Base-by-base conservation (phyloP, 1,140 invertebrate genomes). In the Cyphomyrmex costatus region DNA sequence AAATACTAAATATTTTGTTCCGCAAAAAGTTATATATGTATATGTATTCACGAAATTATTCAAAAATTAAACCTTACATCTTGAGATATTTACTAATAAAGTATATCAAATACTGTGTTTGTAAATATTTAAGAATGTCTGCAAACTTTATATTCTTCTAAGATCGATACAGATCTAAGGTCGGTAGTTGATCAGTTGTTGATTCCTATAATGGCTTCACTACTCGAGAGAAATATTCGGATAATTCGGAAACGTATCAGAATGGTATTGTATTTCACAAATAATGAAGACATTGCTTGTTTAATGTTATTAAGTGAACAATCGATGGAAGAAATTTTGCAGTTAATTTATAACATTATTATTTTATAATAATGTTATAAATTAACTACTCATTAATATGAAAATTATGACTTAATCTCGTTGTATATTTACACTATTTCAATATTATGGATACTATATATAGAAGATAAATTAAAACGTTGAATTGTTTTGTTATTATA, bases 241-340 rank as follows among this genome's bases (percentile, higher is more conserved):
- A 36, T 2, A 19, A 10, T 3, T 19, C 10, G 7, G 4, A 74
- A 74, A 56, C 27, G 30, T 33, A 21, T 30, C 2, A 42, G 24
- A 42, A 60, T 24, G 51, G 71, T 60, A 76, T 76, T 42, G 8
- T 60, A 60, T 60, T 76, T 60, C n/a, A 60, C 8, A 60, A 60
- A 19, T 60, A 60, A 76, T 60, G 12, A 36, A 24, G 16, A 76
- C 16, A 16, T 74, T 5, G 36, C 14, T 30, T 42, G 8, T 42
- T 42, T 2, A 58, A 56, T 36, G 6, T 5, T 33, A 21, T 74
- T 56, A 3, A 73, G 1, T 56, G 19, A 49, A 49, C 49, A 71
- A 71, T 30, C 4, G 21, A 51, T 70, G 7, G n/a, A 73, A 27
- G 4, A 7, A 5, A 56, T 53, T 0, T 33, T 10, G 1, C 6